Conservation (phyloP, 2,797 vertebrate species). For the Onychomys arenicola region DNA sequence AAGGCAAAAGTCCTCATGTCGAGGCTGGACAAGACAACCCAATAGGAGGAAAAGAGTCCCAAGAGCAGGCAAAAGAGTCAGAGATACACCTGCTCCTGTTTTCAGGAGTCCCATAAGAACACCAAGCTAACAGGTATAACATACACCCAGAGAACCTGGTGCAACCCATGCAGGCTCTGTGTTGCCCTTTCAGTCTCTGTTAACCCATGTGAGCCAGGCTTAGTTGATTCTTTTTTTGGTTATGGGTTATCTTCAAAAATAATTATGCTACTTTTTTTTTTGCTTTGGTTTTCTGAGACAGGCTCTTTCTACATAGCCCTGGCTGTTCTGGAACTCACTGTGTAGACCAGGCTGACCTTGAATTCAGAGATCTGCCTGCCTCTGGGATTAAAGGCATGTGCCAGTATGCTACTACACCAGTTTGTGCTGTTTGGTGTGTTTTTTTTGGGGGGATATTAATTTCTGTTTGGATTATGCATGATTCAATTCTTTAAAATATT, state of each 20-base stretch:
- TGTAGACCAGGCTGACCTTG: not conserved
- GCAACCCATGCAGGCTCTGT: not conserved
- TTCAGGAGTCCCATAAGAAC: not conserved
- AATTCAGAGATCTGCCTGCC: not conserved
- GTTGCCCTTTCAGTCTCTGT: not conserved
- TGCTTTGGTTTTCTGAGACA: not conserved
- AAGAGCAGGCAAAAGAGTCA: not conserved
- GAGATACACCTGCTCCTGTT: not conserved
- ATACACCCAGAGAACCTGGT: not conserved
- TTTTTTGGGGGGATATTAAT: not conserved
- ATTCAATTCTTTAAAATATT: conserved; percentile 24
- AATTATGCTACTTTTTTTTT: not conserved
- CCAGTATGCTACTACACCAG: not conserved
- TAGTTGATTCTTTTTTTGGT: not conserved
- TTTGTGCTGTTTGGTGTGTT: not conserved
- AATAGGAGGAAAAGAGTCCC: not conserved
- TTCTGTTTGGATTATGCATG: not conserved
- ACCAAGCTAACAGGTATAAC: not conserved
- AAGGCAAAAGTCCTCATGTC: not conserved
- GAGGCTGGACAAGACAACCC: not conserved
- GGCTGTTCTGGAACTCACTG: not conserved
- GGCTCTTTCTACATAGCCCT: not conserved
- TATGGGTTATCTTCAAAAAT: conserved; percentile 11
- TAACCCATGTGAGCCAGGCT: not conserved
- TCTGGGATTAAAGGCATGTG: not conserved